Base-by-base conservation (phyloP, 2,113 vertebrate genomes). In the Megaceryle torquata region DNA sequence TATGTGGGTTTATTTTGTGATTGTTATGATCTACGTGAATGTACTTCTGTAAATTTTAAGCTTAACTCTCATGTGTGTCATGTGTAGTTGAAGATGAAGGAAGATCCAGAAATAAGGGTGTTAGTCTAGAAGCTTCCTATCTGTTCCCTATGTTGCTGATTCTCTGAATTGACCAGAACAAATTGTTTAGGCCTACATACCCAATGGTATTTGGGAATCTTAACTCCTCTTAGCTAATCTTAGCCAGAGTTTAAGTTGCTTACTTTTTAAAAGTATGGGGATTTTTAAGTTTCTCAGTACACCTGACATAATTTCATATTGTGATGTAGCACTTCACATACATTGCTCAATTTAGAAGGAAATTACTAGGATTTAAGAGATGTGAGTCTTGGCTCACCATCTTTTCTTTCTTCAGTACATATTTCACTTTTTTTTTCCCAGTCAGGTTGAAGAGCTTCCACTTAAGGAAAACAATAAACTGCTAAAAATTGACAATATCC, bases 221-320 rank as follows among this genome's bases (percentile, higher is more conserved):
- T 37, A 57, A 37, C 53, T 85, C 20, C 31, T 74, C 10, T 44
- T 82, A 59, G 21, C 11, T 83, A 65, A 29, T 74, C 18, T 72
- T 65, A 77, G 21, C 56, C 12, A n/a, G 28, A 69, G 6, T 57
- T 83, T 51, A 51, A 71, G 35, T 67, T 80, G 4, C 5, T 19
- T 43, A 18, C 50, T 25, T 16, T 33, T 5, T 3, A 2, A 2
- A 81, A 61, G 2, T 53, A 10, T 63, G 33, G 5, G 5, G 0
- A 81, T 84, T 37, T 29, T 9, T 29, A 19, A 56, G 10, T 54
- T 46, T 77, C 15, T 69, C 16, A 43, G 11, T 57, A 43, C 21
- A 37, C 37, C 61, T 61, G 19, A 28, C 18, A 13, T 44, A 33
- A 41, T 78, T 64, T 79, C 11, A 3, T 51, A 37, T 8, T 54